Evolutionary conservation across 2,888 invertebrate species (phyloP).

Genomic region (Neria commutata): DNA sequence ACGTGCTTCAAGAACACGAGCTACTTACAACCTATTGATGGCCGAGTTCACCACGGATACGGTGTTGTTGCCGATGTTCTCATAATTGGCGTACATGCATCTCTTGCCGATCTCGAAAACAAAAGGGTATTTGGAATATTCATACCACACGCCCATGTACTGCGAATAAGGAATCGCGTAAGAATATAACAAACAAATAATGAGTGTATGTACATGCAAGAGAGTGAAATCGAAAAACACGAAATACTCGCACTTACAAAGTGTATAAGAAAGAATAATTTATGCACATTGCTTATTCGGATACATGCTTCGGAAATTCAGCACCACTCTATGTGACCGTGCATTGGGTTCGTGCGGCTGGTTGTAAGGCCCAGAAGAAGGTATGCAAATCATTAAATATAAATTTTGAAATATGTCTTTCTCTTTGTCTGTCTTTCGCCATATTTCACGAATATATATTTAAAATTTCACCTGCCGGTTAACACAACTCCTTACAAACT

Average conservation of each 20-base stretch:
- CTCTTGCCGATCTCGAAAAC: slow-evolving; percentile 76
- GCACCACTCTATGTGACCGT: too few species aligned
- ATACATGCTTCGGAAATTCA: too few species aligned
- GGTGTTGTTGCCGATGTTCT: slow-evolving; percentile 60
- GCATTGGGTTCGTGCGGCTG: too few species aligned
- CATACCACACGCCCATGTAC: slow-evolving; percentile 82
- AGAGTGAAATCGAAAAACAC: not conserved
- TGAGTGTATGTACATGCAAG: not conserved
- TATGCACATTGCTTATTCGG: too few species aligned
- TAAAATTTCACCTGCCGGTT: too few species aligned
- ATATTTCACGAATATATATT: too few species aligned
- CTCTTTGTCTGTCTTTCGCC: too few species aligned
- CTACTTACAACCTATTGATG: slow-evolving; percentile 50
- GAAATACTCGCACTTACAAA: too few species aligned
- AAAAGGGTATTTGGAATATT: slow-evolving; percentile 76
- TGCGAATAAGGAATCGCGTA: slow-evolving; percentile 44
- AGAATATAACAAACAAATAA: not conserved
- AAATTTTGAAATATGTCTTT: not conserved
- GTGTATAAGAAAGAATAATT: too few species aligned
- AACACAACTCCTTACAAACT: too few species aligned
- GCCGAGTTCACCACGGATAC: slow-evolving; percentile 64
- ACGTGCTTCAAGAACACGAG: fast-evolving
- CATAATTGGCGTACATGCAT: slow-evolving; percentile 75
- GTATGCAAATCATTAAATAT: not conserved
- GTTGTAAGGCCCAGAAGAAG: too few species aligned